Evolutionary conservation across 2,797 vertebrate species (phyloP).

Genomic region (Anguilla pacifica): DNA sequence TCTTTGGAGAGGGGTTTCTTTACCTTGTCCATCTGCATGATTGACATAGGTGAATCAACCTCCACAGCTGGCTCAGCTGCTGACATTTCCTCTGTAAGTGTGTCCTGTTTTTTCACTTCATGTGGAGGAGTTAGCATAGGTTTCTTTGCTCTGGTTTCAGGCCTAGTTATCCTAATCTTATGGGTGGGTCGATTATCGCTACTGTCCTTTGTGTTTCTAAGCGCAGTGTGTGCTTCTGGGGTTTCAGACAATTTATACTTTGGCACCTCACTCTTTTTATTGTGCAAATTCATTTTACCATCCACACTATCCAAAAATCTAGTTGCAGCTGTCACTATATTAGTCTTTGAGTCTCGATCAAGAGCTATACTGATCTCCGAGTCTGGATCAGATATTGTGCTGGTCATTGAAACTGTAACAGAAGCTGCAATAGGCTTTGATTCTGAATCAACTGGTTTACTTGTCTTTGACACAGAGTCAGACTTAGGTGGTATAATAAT

Average conservation of each 20-base stretch:
- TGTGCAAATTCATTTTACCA: not conserved
- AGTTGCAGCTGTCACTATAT: not conserved
- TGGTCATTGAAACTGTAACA: not conserved
- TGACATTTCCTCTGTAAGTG: not conserved
- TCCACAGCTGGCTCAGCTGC: not conserved
- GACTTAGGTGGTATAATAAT: slow-evolving; percentile 30
- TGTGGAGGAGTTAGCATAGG: not conserved
- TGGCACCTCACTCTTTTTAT: not conserved
- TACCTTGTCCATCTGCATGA: not conserved
- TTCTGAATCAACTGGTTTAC: not conserved
- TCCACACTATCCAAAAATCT: not conserved
- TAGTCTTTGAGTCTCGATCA: not conserved
- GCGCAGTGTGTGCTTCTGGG: not conserved
- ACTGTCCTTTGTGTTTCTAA: not conserved
- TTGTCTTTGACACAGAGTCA: slow-evolving; percentile 36
- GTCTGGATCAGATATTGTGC: not conserved
- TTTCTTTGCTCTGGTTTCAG: not conserved
- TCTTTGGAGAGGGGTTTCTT: not conserved
- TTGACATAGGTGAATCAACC: not conserved
- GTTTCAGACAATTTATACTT: slow-evolving; percentile 11
- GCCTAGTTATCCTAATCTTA: not conserved
- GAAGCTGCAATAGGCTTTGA: not conserved
- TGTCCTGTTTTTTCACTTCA: not conserved
- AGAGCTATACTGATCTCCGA: not conserved
- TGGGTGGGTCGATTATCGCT: not conserved